Evolutionary conservation across 2,113 vertebrate genomes (phyloP).

Genomic region (Mirza zaza): DNA sequence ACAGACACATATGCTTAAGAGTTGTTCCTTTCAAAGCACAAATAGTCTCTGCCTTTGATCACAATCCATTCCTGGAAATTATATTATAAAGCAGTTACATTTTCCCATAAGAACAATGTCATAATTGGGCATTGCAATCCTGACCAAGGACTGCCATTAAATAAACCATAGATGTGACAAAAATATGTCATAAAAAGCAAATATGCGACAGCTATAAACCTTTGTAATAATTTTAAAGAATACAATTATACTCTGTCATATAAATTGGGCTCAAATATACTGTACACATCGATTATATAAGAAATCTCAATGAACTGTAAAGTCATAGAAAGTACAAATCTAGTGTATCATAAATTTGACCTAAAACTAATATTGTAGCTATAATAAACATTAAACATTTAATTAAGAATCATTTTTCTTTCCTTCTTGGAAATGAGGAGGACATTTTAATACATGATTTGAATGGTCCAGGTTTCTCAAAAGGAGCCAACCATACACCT

Average conservation of each 20-base stretch:
- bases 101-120: conserved; percentile 68
- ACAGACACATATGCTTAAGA: neutral
- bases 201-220: conserved; percentile 69
- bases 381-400: conserved; percentile 71
- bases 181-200: conserved; percentile 73
- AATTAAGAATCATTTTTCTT: conserved; percentile 63
- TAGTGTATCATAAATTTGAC: conserved; percentile 67
- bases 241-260: conserved; percentile 62
- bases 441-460: conserved; percentile 24
- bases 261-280: conserved; percentile 68
- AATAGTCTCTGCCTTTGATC: conserved; percentile 44
- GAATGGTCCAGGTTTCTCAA: neutral
- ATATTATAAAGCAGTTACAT: conserved; percentile 49
- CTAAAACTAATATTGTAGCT: conserved; percentile 63
- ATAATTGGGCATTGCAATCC: conserved; percentile 53
- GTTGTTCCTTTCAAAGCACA: conserved; percentile 32
- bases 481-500: neutral
- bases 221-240: conserved; percentile 70
- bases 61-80: conserved; percentile 63
- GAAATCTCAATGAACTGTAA: conserved; percentile 72
- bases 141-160: conserved; percentile 61
- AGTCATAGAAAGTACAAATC: conserved; percentile 60
- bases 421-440: conserved; percentile 54
- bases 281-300: conserved; percentile 69
- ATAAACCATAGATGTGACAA: conserved; percentile 66